These are phyloP conservation scores for Sminthopsis crassicaudata DNA, from an alignment of 2,113 vertebrate species.

Conservation along the genomic window DNA sequence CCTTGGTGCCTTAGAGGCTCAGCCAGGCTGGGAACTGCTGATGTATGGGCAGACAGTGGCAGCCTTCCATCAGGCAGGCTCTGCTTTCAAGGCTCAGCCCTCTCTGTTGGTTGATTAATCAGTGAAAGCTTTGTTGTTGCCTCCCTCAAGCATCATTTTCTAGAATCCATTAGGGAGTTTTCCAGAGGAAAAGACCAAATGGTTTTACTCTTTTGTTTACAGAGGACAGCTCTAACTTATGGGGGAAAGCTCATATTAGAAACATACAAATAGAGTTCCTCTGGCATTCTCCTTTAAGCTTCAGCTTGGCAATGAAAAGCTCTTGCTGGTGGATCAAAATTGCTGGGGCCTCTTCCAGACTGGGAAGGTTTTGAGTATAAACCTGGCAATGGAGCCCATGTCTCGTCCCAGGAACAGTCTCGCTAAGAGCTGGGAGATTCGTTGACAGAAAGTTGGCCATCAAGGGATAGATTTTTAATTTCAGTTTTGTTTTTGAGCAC, in stretches of 20 bases:
- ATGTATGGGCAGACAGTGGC: background rate
- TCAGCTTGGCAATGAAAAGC: background rate
- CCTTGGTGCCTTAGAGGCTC: background rate
- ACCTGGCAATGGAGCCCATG: background rate
- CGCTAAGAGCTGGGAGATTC: background rate
- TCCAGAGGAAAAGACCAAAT: background rate
- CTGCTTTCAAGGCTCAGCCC: background rate
- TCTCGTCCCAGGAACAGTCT: background rate
- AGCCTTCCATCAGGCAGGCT: background rate
- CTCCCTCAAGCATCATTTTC: background rate
- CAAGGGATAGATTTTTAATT: background rate
- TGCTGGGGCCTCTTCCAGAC: background rate
- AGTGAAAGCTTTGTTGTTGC: background rate
- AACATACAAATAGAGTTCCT: background rate
- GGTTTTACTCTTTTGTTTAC: background rate
- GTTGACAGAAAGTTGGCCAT: background rate
- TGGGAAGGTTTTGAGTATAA: background rate
- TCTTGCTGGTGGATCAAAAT: background rate
- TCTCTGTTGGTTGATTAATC: background rate
- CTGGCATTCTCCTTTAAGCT: background rate
- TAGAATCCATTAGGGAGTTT: background rate
- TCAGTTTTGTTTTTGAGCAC: background rate
- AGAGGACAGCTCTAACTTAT: background rate
- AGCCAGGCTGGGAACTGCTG: background rate
- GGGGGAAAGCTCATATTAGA: background rate